Conservation (phyloP, 1,140 invertebrate genomes). For the Macrocentrus cingulum region DNA sequence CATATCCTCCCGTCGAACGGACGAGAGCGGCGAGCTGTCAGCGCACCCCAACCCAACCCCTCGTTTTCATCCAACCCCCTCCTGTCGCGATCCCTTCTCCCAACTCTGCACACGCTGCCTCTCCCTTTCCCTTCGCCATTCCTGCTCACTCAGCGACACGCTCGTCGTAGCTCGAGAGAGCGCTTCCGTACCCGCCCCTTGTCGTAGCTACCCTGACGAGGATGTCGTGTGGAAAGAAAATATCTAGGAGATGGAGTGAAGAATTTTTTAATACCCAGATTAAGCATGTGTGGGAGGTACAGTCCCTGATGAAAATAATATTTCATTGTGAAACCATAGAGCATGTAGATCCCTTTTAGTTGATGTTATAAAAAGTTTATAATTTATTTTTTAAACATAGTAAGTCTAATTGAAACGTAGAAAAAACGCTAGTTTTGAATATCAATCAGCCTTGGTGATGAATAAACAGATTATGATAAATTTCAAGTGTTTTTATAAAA, state of each 20-base stretch:
- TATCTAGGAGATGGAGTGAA: not conserved
- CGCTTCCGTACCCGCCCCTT: slow-evolving; percentile 14
- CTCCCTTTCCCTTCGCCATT: slow-evolving; percentile 25
- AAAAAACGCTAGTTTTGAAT: too few relatives aligned
- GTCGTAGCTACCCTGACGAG: not conserved
- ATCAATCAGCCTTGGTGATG: too few relatives aligned
- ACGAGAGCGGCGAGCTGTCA: slow-evolving; percentile 58
- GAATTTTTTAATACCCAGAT: too few relatives aligned
- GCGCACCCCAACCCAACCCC: slow-evolving; percentile 56
- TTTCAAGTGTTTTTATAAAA: too few relatives aligned
- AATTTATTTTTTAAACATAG: too few relatives aligned
- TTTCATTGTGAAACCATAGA: too few relatives aligned
- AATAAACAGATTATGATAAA: too few relatives aligned
- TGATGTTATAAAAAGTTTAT: too few relatives aligned
- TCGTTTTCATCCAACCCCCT: slow-evolving; percentile 38
- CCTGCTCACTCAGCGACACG: slow-evolving; percentile 14
- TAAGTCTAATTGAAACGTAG: too few relatives aligned
- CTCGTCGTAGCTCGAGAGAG: not conserved
- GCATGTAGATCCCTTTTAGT: too few relatives aligned
- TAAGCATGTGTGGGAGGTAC: too few relatives aligned
- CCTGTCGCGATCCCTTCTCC: slow-evolving; percentile 28
- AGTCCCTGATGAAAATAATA: too few relatives aligned
- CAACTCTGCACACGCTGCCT: slow-evolving; percentile 27
- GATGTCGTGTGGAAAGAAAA: not conserved
- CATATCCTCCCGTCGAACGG: slow-evolving; percentile 58